Percentiles rank a stretch among this genome's conserved stretches.
These are phyloP conservation scores for Drosophila imparisetae DNA, from an alignment of 2,888 invertebrate genomes.

Conservation along the genomic window DNA sequence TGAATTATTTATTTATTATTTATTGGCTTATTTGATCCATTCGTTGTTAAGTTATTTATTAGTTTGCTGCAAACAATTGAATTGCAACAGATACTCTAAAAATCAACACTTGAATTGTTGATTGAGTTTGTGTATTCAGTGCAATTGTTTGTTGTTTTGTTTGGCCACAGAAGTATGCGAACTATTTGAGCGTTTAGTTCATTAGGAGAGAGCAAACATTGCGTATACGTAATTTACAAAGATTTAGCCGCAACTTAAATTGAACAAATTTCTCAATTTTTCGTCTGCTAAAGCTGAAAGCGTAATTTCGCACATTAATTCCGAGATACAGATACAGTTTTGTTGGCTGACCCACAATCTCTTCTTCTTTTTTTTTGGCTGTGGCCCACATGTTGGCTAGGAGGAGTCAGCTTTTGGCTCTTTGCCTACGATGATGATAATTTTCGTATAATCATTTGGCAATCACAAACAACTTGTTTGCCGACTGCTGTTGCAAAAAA, in stretches of 20 bases:
- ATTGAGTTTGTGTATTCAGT: not conserved
- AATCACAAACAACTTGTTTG: conserved; percentile 76
- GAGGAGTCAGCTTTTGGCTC: conserved; percentile 36
- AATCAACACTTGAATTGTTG: conserved; percentile 13
- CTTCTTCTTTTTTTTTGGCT: not conserved
- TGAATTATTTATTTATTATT: not conserved
- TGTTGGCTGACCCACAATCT: conserved; percentile 19
- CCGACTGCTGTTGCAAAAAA: conserved; percentile 54
- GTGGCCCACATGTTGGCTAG: conserved; percentile 39
- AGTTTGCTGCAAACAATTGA: not conserved
- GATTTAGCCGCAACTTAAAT: conserved; percentile 33
- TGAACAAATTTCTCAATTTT: conserved; percentile 52
- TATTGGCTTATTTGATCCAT: not conserved
- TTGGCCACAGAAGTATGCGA: conserved; percentile 24
- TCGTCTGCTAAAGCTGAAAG: conserved; percentile 10
- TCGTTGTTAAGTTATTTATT: not conserved
- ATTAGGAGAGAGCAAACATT: conserved; percentile 36
- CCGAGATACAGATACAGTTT: conserved; percentile 11
- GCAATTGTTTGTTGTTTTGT: conserved; percentile 26
- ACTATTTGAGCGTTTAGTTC: conserved; percentile 43
- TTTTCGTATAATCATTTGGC: conserved; percentile 74
- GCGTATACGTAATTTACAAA: conserved; percentile 53
- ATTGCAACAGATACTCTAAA: not conserved
- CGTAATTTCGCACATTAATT: conserved; percentile 57
- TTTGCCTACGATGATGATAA: conserved; percentile 51